Conservation (phyloP, 2,113 vertebrate genomes). For the Origma solitaria region DNA sequence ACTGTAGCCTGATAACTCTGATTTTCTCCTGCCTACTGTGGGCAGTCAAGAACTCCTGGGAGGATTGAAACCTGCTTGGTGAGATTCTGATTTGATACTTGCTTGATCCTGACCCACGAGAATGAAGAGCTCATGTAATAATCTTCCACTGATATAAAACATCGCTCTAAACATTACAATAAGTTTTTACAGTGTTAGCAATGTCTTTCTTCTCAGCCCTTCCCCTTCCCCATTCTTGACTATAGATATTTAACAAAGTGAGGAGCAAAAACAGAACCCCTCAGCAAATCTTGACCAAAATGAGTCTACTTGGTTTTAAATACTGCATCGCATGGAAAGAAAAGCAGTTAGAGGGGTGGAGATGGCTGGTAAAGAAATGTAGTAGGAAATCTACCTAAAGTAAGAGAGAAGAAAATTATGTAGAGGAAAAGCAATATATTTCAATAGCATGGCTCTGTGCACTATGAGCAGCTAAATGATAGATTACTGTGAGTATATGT, state of each 20-base stretch:
- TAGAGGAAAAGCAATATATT: background rate
- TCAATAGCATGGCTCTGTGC: background rate
- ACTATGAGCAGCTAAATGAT: constrained; percentile 9
- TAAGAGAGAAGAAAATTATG: constrained; percentile 11
- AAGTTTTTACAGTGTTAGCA: background rate
- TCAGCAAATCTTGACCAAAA: background rate
- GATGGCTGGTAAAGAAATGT: background rate
- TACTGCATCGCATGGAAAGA: background rate
- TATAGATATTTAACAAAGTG: background rate
- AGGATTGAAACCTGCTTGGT: background rate
- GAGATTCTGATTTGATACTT: background rate
- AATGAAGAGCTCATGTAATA: background rate
- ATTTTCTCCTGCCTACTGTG: background rate
- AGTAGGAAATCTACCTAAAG: background rate
- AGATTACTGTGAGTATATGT: constrained; percentile 11
- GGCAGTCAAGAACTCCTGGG: background rate
- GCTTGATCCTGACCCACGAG: background rate
- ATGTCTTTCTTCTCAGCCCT: background rate
- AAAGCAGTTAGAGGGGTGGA: background rate
- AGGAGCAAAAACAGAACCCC: background rate
- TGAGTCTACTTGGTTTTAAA: background rate
- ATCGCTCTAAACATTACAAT: background rate
- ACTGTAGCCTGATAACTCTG: background rate
- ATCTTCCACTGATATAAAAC: background rate
- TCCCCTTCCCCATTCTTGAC: background rate